Evolutionary conservation across 2,888 invertebrate species (phyloP).

Genomic region (Rhamnusium bicolor): DNA sequence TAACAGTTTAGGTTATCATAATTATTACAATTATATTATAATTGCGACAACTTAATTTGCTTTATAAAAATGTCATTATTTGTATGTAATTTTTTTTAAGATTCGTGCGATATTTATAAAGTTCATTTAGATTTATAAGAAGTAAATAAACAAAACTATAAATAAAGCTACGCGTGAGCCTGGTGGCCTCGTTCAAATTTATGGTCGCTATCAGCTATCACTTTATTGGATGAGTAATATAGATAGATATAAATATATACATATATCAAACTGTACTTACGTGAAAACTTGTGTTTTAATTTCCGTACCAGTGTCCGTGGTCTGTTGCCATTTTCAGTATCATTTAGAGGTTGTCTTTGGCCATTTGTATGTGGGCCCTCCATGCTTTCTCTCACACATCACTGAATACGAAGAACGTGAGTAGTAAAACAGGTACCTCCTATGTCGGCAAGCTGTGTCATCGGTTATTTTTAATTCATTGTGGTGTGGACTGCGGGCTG

Average conservation of each 20-base stretch:
- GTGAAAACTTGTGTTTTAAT: slow-evolving; percentile 55
- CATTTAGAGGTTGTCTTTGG: slow-evolving; percentile 9
- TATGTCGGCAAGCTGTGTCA: slow-evolving; percentile 8
- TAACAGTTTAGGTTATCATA: too few species aligned
- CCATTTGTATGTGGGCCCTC: slow-evolving; percentile 36
- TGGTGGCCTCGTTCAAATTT: too few species aligned
- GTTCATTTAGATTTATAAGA: too few species aligned
- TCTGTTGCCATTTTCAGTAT: neutral
- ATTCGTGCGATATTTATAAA: too few species aligned
- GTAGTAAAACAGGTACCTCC: neutral
- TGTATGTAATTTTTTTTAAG: too few species aligned
- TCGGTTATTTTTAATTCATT: slow-evolving; percentile 1
- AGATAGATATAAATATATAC: too few species aligned
- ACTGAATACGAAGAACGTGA: slow-evolving; percentile 4
- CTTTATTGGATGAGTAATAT: neutral
- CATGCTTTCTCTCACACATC: slow-evolving; percentile 37
- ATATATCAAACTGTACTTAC: slow-evolving; percentile 51
- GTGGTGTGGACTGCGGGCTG: neutral
- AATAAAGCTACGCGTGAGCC: too few species aligned
- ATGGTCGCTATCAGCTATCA: too few species aligned
- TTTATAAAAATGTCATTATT: too few species aligned
- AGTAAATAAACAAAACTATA: too few species aligned
- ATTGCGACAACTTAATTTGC: too few species aligned
- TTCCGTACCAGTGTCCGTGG: slow-evolving; percentile 31
- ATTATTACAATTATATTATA: too few species aligned